phyloP scores from a whole-genome alignment of 2,113 vertebrate genomes.

The Oncorhynchus mykiss region DNA sequence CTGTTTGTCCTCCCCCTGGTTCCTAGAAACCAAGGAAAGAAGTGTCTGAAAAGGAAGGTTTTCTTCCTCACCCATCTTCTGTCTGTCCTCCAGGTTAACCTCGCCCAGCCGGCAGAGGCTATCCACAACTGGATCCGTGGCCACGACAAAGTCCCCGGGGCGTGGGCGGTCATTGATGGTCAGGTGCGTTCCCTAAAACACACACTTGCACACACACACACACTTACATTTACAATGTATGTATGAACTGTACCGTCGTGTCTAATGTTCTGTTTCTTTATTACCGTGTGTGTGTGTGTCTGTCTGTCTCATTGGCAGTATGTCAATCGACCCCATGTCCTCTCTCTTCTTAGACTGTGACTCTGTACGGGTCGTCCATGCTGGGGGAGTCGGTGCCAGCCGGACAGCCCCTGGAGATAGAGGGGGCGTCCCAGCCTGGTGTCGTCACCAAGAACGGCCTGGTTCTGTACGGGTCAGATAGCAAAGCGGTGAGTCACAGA shows the following conservation, averaged over 20 bases:
- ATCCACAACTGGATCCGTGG: conserved; percentile 98
- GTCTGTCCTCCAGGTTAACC: conserved; percentile 68
- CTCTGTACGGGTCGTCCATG: conserved; percentile 84
- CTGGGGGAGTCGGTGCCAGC: conserved; percentile 67
- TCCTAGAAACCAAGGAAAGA: conserved; percentile 31
- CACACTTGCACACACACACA: background rate
- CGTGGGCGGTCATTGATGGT: conserved; percentile 84
- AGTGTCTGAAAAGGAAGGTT: background rate
- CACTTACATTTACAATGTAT: background rate
- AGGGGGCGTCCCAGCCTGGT: conserved; percentile 78
- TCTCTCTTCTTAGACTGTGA: conserved; percentile 74
- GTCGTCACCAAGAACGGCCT: conserved; percentile 85
- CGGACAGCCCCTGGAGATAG: conserved; percentile 80
- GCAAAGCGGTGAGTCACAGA: conserved; percentile 79
- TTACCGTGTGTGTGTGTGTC: background rate
- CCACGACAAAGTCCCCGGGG: conserved; percentile 97
- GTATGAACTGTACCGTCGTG: background rate
- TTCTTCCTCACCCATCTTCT: background rate
- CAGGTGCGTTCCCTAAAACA: conserved; percentile 74
- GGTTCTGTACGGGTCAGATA: conserved; percentile 84
- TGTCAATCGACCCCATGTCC: background rate
- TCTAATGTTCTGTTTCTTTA: background rate
- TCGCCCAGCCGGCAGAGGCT: conserved; percentile 82
- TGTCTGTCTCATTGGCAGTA: too few relatives aligned
- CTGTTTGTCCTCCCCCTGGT: conserved; percentile 30